These are phyloP conservation scores for Drosophila auraria DNA, from an alignment of 1,140 invertebrate species.

Conservation along the genomic window DNA sequence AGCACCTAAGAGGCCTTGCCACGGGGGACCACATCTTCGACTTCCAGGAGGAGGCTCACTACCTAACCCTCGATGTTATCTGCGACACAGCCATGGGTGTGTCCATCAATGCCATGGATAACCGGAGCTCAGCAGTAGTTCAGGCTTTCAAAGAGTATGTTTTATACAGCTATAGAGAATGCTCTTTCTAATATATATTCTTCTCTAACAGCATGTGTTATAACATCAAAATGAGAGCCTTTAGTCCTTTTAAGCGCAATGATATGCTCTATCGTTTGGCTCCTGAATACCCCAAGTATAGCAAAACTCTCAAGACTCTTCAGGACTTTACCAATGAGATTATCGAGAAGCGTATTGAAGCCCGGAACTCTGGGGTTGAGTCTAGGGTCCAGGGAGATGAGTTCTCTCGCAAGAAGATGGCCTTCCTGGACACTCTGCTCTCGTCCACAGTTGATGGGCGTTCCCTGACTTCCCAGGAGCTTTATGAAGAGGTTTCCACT, in stretches of 20 bases:
- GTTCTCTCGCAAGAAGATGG: slow-evolving; percentile 68
- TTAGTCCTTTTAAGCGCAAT: slow-evolving; percentile 58
- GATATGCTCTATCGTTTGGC: slow-evolving; percentile 44
- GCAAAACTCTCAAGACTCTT: slow-evolving; percentile 53
- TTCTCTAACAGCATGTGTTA: no score
- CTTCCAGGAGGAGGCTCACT: slow-evolving; percentile 69
- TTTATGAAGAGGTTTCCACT: slow-evolving; percentile 90
- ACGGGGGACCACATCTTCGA: slow-evolving; percentile 64
- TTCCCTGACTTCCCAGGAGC: slow-evolving; percentile 87
- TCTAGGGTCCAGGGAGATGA: slow-evolving; percentile 20
- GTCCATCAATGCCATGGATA: slow-evolving; percentile 75
- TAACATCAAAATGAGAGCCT: slow-evolving; percentile 70
- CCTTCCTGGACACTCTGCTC: slow-evolving; percentile 75
- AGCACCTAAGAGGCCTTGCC: slow-evolving; percentile 70
- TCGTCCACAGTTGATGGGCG: slow-evolving; percentile 86
- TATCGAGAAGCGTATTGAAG: slow-evolving; percentile 66
- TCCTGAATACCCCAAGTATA: slow-evolving; percentile 48
- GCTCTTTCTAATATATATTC: not conserved
- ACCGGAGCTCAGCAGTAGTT: slow-evolving; percentile 55
- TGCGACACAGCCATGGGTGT: slow-evolving; percentile 82
- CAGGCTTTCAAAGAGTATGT: slow-evolving; percentile 76
- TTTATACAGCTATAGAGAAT: no score
- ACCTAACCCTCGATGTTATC: slow-evolving; percentile 76
- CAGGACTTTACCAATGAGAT: slow-evolving; percentile 76
- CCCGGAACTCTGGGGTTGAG: slow-evolving; percentile 13